Evolutionary conservation across 2,113 vertebrate species (phyloP).

Genomic region (Esox niger): DNA sequence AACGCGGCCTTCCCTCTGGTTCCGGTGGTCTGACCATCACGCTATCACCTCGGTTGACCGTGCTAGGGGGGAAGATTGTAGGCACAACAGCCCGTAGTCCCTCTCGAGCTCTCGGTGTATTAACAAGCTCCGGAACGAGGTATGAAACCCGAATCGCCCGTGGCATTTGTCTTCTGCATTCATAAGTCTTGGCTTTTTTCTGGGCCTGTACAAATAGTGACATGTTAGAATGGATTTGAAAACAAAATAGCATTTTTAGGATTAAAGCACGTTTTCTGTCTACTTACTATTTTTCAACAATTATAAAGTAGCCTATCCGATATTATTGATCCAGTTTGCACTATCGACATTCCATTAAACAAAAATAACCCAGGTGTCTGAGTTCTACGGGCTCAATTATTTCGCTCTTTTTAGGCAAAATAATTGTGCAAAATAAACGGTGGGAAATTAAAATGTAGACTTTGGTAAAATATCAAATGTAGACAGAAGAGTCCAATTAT

Average conservation of each 20-base stretch:
- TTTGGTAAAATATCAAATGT: neutral
- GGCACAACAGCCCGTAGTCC: conserved; percentile 88
- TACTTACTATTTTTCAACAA: too few species aligned
- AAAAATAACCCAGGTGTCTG: too few species aligned
- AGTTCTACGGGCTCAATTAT: too few species aligned
- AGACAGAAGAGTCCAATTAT: neutral
- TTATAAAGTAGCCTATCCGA: too few species aligned
- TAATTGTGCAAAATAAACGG: too few species aligned
- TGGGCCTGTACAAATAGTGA: conserved; percentile 70
- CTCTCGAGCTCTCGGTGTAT: conserved; percentile 88
- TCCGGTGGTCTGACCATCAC: conserved; percentile 62
- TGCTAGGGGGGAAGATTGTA: conserved; percentile 75
- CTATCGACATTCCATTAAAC: too few species aligned
- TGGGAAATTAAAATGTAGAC: neutral
- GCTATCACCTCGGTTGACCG: conserved; percentile 78
- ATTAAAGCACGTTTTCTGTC: too few species aligned
- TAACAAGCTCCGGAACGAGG: conserved; percentile 82
- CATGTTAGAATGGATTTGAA: neutral
- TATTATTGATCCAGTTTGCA: too few species aligned
- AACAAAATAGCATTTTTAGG: too few species aligned
- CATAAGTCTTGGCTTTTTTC: conserved; percentile 87
- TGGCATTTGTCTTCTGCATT: conserved; percentile 85
- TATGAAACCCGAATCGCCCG: conserved; percentile 85
- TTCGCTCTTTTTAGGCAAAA: too few species aligned
- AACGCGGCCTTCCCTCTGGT: conserved; percentile 52